Evolutionary conservation across 2,888 invertebrate genomes (phyloP).

Genomic region (Spodoptera exigua): DNA sequence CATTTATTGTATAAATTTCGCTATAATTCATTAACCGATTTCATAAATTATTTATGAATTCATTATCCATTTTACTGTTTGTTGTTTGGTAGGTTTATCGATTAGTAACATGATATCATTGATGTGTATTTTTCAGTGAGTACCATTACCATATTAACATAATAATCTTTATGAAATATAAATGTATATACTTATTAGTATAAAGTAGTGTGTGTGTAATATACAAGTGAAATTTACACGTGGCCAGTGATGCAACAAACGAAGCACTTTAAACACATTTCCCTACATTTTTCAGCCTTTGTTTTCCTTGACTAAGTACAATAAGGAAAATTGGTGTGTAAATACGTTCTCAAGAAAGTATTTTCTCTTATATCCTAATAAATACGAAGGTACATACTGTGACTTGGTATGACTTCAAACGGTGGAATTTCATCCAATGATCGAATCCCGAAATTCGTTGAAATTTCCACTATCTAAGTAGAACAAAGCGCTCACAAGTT

Average conservation of each 20-base stretch:
- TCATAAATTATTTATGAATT: too few relatives aligned
- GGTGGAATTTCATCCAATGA: constrained; percentile 15
- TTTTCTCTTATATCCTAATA: constrained; percentile 2
- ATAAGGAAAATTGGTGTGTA: not conserved
- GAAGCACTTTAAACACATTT: constrained; percentile 11
- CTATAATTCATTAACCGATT: too few relatives aligned
- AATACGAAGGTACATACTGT: not conserved
- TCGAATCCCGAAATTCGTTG: constrained; percentile 7
- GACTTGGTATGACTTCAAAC: constrained; percentile 14
- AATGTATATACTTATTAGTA: too few relatives aligned
- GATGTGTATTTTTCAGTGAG: too few relatives aligned
- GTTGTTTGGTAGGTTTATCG: too few relatives aligned
- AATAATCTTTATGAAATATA: not conserved
- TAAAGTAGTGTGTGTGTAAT: too few relatives aligned
- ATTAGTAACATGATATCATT: too few relatives aligned
- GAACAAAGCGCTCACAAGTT: not conserved
- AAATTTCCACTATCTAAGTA: constrained; percentile 2
- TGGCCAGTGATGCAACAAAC: constrained; percentile 1
- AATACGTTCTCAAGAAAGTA: not conserved
- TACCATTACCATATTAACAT: constrained; percentile 1
- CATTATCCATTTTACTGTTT: too few relatives aligned
- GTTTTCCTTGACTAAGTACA: not conserved
- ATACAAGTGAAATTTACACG: too few relatives aligned
- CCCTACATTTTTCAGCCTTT: too few relatives aligned
- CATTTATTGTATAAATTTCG: too few relatives aligned